A percentile compares a stretch with the other conserved stretches of the same genome.
These are phyloP conservation scores for Calliphora vicina DNA, from an alignment of 1,140 invertebrate species.

Conservation along the genomic window DNA sequence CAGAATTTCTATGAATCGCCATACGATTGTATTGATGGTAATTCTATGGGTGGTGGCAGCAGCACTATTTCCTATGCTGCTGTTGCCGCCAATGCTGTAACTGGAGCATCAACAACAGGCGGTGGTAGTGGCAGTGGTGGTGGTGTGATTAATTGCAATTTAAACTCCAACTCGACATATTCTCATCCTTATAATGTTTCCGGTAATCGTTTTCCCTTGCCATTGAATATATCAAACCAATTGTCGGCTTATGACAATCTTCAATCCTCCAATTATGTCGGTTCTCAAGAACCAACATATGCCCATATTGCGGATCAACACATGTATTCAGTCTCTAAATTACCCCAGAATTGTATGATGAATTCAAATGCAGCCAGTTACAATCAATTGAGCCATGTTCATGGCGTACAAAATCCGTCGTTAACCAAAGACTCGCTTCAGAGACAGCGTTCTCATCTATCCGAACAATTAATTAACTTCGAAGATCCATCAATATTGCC, in stretches of 20 bases:
- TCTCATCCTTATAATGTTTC: conserved; percentile 56
- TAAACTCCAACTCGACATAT: conserved; percentile 36
- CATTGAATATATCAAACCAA: conserved; percentile 60
- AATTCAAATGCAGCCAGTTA: not conserved
- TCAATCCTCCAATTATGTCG: not conserved
- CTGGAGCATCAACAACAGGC: not conserved
- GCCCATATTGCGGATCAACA: conserved; percentile 55
- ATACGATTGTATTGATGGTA: conserved; percentile 57
- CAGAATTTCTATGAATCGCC: conserved; percentile 54
- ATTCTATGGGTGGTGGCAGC: conserved; percentile 53
- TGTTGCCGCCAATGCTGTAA: conserved; percentile 43
- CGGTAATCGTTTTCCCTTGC: conserved; percentile 60
- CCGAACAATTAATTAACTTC: conserved; percentile 73
- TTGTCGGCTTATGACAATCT: conserved; percentile 36
- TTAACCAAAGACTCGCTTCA: conserved; percentile 15
- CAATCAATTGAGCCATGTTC: not conserved
- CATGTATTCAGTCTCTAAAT: conserved; percentile 35
- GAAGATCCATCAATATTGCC: conserved; percentile 66
- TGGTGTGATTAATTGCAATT: conserved; percentile 8
- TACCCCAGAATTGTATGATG: not conserved
- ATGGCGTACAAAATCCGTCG: not conserved
- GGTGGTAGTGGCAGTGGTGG: not conserved
- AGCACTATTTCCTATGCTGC: conserved; percentile 58
- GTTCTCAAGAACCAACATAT: not conserved
- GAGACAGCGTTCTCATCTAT: conserved; percentile 55